Base-by-base conservation (phyloP, 2,797 vertebrate genomes). In the Prunella strophiata region DNA sequence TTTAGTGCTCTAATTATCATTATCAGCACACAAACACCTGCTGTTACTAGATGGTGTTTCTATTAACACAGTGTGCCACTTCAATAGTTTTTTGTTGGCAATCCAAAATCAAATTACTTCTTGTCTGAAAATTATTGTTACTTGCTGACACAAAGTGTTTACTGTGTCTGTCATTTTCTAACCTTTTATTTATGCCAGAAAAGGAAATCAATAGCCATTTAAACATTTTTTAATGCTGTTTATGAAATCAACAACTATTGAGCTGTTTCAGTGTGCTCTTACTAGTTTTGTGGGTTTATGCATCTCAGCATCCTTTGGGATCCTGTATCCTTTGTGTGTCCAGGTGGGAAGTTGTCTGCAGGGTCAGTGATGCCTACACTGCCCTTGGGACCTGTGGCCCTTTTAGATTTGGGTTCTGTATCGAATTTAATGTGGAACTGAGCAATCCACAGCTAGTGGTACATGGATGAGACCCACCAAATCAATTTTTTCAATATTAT, bases 21-120 rank as follows among this genome's bases (percentile, higher is more conserved):
- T 94, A 96, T 94, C 95, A 87, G 94, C 8, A 14, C 91, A 94
- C 77, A 83, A 87, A 87, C 90, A 94, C 93, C 93, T 96, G 95
- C 95, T 93, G 88, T 78, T 96, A 45, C 74, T 84, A 77, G 91
- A 66, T 18, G 5, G 71, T 65, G 67, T 74, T 94, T 87, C 83
- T 82, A 95, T 95, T 92, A 94, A 85, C 82, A 70, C 59, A 43
- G 47, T 19, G 91, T 68, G 88, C 84, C 86, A 96, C 94, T 96
- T 80, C 85, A 91, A 47, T 58, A 57, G 89, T 36, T 94, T 94
- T 84, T 58, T 92, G 57, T 50, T 80, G 91, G 88, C 71, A 93
- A 93, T 70, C 59, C 61, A 79, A 95, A 90, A 94, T 81, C 86
- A 93, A 91, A 95, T 95, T 93, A 87, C 58, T 87, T 88, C 88